phyloP scores from a whole-genome alignment of 2,113 vertebrate species.

The Chiloscyllium plagiosum region DNA sequence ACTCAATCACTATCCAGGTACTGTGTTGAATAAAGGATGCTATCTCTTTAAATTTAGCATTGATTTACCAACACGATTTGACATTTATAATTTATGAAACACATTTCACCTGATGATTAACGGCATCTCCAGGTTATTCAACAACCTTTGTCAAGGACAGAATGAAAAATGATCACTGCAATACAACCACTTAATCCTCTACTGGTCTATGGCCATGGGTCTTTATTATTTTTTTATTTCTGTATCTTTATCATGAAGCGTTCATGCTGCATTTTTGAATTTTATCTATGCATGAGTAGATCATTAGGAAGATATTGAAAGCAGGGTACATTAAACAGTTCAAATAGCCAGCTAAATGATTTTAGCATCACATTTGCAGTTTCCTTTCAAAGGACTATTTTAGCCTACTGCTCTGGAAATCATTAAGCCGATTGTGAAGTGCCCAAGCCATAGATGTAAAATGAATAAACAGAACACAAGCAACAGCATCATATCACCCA shows the following conservation, averaged over 20 bases:
- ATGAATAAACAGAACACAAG: background rate
- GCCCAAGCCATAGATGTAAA: background rate
- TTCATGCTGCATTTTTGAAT: background rate
- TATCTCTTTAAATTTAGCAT: background rate
- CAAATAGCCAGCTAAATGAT: background rate
- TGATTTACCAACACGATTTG: constrained; percentile 25
- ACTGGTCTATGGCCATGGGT: background rate
- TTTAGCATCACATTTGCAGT: background rate
- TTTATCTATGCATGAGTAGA: background rate
- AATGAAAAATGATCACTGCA: background rate
- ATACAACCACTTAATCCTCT: background rate
- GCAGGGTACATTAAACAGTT: background rate
- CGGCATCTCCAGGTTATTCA: background rate
- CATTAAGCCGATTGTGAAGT: background rate
- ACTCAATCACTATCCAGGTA: background rate
- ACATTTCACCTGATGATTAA: background rate
- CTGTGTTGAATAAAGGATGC: background rate
- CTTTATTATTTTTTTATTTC: background rate
- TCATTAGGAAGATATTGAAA: background rate
- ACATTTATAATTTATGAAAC: constrained; percentile 23
- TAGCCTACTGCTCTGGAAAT: background rate
- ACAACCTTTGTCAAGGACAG: background rate
- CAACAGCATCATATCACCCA: background rate
- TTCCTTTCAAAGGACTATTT: background rate
- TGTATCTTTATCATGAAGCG: background rate